phyloP scores from a whole-genome alignment of 2,888 invertebrate species.

The Andrena marginata region DNA sequence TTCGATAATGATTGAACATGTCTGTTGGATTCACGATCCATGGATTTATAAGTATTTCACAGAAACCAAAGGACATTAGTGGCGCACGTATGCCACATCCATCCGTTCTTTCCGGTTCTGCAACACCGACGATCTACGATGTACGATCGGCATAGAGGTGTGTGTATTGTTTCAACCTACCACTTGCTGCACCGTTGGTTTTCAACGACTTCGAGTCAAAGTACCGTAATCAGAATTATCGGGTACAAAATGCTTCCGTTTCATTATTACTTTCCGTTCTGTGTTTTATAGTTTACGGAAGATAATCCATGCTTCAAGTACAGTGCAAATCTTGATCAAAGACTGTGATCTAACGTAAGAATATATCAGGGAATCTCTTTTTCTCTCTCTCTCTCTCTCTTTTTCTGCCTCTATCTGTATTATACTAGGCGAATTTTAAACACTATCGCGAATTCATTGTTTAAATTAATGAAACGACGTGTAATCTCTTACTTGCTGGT shows the following conservation, averaged over 20 bases:
- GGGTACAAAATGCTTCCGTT: constrained; percentile 45
- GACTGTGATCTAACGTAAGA: constrained; percentile 61
- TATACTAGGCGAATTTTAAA: constrained; percentile 5
- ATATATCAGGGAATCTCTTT: background rate
- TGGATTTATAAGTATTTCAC: constrained; percentile 43
- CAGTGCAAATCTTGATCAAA: constrained; percentile 37
- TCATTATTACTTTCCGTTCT: constrained; percentile 27
- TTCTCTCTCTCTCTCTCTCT: too few relatives aligned
- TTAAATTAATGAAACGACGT: background rate
- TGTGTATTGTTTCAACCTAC: background rate
- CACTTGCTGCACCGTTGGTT: background rate
- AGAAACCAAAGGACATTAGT: constrained; percentile 61
- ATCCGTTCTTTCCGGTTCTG: background rate
- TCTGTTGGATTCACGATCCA: background rate
- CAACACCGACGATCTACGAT: background rate
- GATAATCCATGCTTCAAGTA: background rate
- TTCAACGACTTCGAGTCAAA: background rate
- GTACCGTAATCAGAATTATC: background rate
- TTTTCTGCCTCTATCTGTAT: too few relatives aligned
- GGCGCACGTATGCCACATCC: background rate
- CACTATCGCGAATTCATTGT: background rate
- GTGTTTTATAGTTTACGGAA: background rate
- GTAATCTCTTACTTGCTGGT: constrained; percentile 72
- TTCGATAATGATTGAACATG: constrained; percentile 74
- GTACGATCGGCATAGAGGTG: background rate